Evolutionary conservation across 2,113 vertebrate genomes (phyloP).

Genomic region (Hippocampus guttulatus): DNA sequence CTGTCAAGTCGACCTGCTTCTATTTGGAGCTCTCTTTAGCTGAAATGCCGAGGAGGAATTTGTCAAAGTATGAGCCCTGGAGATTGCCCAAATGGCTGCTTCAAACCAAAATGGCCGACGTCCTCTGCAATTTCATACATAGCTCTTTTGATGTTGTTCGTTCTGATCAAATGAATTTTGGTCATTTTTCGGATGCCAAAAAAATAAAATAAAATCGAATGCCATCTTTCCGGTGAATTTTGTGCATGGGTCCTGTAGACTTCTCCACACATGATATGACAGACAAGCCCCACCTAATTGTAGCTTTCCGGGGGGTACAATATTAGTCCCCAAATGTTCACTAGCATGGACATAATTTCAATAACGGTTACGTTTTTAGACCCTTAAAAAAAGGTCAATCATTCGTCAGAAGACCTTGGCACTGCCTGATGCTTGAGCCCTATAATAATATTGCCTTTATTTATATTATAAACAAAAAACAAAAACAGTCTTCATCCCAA

Average conservation of each 20-base stretch:
- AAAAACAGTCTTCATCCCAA: neutral
- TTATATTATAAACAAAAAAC: neutral
- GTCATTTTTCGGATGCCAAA: too few relatives aligned
- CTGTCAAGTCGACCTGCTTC: neutral
- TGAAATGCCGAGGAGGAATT: neutral
- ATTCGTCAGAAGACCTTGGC: neutral
- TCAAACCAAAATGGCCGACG: neutral
- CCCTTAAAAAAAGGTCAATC: neutral
- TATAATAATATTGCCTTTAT: slow-evolving; percentile 1
- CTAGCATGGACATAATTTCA: too few relatives aligned
- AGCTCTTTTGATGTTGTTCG: neutral
- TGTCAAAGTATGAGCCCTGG: neutral
- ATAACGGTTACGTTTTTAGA: neutral
- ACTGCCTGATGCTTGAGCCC: neutral
- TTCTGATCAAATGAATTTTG: too few relatives aligned
- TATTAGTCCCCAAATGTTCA: too few relatives aligned
- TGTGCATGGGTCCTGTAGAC: too few relatives aligned
- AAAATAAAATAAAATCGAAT: too few relatives aligned
- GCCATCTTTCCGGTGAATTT: too few relatives aligned
- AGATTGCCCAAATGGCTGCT: neutral
- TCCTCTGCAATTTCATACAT: neutral
- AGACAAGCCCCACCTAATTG: too few relatives aligned
- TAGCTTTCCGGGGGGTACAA: too few relatives aligned
- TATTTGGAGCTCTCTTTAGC: neutral
- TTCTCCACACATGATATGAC: too few relatives aligned